A percentile compares a stretch with the other conserved stretches of the same genome.
Conservation (phyloP, 2,797 vertebrate genomes). For the Toxotes lorentzi region DNA sequence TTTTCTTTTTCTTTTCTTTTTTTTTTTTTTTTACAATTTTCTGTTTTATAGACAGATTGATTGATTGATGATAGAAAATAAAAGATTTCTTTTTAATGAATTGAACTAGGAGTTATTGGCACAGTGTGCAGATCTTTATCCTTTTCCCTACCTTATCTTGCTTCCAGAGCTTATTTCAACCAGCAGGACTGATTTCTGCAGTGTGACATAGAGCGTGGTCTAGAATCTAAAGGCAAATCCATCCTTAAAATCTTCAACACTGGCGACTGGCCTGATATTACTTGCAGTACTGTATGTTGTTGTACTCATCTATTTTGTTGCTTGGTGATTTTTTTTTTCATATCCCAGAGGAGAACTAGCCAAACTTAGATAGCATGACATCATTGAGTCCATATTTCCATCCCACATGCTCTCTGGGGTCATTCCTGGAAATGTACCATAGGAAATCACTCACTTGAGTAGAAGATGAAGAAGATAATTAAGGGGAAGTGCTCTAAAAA, state of each 20-base stretch:
- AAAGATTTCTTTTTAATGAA: neutral
- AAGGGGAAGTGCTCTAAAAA: constrained; percentile 8
- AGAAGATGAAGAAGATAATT: constrained; percentile 2
- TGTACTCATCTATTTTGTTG: constrained; percentile 18
- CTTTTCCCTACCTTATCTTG: neutral
- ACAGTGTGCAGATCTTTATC: constrained; percentile 29
- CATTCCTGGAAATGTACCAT: constrained; percentile 12
- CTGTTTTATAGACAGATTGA: neutral
- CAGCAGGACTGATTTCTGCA: neutral
- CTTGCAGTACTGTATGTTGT: neutral
- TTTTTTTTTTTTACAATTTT: neutral
- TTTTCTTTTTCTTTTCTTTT: too few species aligned
- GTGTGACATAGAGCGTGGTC: constrained; percentile 4
- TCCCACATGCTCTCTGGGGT: constrained; percentile 33
- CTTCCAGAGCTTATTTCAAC: constrained; percentile 26
- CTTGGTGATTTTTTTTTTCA: constrained; percentile 25
- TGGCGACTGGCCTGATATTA: neutral
- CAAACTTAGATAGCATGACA: constrained; percentile 21
- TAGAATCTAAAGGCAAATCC: constrained; percentile 31
- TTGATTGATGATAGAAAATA: neutral
- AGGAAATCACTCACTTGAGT: constrained; percentile 5
- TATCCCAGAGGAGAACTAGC: constrained; percentile 17
- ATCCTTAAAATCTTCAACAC: constrained; percentile 18
- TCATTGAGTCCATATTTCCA: constrained; percentile 34
- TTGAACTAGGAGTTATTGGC: neutral